Percentiles rank a stretch among this genome's conserved stretches.
phyloP scores from a whole-genome alignment of 2,888 invertebrate genomes.

The Lasioglossum figueresi region DNA sequence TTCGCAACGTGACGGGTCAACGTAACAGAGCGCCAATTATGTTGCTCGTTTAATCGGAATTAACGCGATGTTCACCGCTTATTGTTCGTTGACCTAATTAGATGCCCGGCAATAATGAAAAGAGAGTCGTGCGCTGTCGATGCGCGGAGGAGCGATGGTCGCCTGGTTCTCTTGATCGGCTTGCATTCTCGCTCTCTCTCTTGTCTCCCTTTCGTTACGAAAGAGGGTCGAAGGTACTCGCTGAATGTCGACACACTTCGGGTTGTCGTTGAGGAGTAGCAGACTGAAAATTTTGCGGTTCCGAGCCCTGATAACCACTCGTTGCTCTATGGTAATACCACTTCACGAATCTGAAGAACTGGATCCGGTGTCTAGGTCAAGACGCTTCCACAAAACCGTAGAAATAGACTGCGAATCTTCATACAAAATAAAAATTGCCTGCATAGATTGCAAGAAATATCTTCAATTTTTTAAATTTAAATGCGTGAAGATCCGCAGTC shows the following conservation, averaged over 20 bases:
- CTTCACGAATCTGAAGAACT: background rate
- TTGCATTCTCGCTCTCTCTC: background rate
- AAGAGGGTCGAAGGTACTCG: background rate
- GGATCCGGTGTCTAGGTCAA: background rate
- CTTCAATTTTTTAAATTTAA: too few species aligned
- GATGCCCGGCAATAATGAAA: conserved; percentile 14
- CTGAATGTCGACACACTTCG: background rate
- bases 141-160: background rate
- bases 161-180: conserved; percentile 1
- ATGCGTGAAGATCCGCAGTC: too few species aligned
- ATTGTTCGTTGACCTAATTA: conserved; percentile 44
- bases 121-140: background rate
- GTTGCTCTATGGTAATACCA: background rate
- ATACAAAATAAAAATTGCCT: too few species aligned
- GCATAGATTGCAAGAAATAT: too few species aligned
- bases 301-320: background rate
- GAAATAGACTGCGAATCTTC: background rate
- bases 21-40: conserved; percentile 37
- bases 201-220: background rate
- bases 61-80: conserved; percentile 31
- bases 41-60: conserved; percentile 47
- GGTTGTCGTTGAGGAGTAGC: background rate
- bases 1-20: conserved; percentile 22
- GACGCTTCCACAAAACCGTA: background rate
- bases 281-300: background rate